Percentiles rank a stretch among this genome's conserved stretches.
These are phyloP conservation scores for Elmis aenea DNA, from an alignment of 2,888 invertebrate species.

Conservation along the genomic window DNA sequence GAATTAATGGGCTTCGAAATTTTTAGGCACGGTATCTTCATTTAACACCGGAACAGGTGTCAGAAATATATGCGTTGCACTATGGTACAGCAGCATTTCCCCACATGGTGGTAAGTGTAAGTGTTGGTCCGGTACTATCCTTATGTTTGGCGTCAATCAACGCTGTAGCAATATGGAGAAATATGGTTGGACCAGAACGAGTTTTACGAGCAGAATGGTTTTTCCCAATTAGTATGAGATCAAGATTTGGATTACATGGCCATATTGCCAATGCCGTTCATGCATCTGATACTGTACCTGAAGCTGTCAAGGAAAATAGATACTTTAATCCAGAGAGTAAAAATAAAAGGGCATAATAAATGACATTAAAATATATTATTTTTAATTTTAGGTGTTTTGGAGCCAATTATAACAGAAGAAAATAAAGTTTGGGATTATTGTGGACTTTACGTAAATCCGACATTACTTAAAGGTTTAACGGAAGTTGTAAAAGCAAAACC, in stretches of 20 bases:
- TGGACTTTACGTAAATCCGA: conserved; percentile 60
- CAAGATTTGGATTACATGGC: conserved; percentile 62
- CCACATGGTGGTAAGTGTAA: conserved; percentile 73
- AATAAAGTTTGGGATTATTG: conserved; percentile 65
- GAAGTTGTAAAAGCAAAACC: conserved; percentile 68
- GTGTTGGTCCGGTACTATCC: conserved; percentile 69
- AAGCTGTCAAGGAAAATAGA: conserved; percentile 73
- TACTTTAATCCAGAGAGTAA: conserved; percentile 84
- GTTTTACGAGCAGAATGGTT: conserved; percentile 64
- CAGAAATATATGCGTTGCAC: conserved; percentile 74
- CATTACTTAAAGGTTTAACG: conserved; percentile 57
- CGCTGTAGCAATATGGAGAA: conserved; percentile 68
- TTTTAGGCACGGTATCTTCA: conserved; percentile 62
- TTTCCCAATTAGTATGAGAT: conserved; percentile 65
- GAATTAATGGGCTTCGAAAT: conserved; percentile 60
- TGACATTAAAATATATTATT: conserved; percentile 2
- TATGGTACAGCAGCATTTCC: conserved; percentile 72
- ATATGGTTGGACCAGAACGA: conserved; percentile 67
- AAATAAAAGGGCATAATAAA: conserved; percentile 26
- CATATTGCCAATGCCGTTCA: conserved; percentile 72
- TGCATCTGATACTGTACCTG: conserved; percentile 63
- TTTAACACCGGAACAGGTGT: conserved; percentile 79
- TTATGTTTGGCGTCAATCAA: conserved; percentile 64
- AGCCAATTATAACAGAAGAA: conserved; percentile 61
- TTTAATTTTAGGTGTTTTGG: conserved; percentile 61